A percentile compares a stretch with the other conserved stretches of the same genome.
These are phyloP conservation scores for Erebia epiphron DNA, from an alignment of 2,888 invertebrate genomes.

Conservation along the genomic window DNA sequence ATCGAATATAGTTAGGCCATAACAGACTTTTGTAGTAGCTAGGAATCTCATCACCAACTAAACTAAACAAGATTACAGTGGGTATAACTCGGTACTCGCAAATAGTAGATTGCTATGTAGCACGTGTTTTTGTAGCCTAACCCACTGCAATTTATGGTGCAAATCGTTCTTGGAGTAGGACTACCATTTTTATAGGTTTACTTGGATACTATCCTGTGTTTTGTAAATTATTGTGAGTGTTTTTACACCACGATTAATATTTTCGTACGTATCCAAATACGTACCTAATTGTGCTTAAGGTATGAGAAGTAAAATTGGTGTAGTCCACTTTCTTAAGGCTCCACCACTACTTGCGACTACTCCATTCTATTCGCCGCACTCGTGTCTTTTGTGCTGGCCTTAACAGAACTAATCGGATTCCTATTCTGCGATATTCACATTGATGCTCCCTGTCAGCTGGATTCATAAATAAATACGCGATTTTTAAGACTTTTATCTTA, in stretches of 20 bases:
- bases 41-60: not conserved
- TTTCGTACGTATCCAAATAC: not conserved
- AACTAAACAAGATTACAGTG: not conserved
- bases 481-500: too few species aligned
- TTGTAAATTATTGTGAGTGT: not conserved
- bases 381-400: too few species aligned
- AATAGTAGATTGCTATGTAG: slow-evolving; percentile 31
- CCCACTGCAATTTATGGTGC: slow-evolving; percentile 40
- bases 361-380: too few species aligned
- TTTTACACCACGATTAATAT: not conserved
- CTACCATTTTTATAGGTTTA: slow-evolving; percentile 18
- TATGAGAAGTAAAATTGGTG: too few species aligned
- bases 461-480: too few species aligned
- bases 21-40: not conserved
- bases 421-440: too few species aligned
- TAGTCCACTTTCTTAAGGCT: too few species aligned
- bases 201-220: slow-evolving; percentile 18
- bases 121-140: slow-evolving; percentile 40
- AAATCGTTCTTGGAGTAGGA: slow-evolving; percentile 36
- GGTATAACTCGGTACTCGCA: slow-evolving; percentile 2
- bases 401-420: too few species aligned
- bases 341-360: too few species aligned
- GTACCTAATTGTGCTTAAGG: too few species aligned
- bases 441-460: too few species aligned
- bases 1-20: too few species aligned